Evolutionary conservation across 2,797 vertebrate genomes (phyloP).

Genomic region (Perodicticus potto): DNA sequence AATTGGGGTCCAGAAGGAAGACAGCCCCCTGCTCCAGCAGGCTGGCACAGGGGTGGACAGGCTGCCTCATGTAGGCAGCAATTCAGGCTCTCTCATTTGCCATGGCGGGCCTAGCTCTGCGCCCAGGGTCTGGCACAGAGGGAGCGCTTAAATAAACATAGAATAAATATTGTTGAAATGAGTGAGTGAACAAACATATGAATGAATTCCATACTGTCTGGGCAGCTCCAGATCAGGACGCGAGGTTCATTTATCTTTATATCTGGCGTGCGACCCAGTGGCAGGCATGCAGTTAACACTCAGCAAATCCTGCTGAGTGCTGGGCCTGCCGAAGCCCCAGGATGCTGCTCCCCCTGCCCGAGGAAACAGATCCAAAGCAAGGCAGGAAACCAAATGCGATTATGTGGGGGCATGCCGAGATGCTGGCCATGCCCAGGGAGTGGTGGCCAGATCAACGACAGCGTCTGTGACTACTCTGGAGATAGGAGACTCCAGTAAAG

Average conservation of each 20-base stretch:
- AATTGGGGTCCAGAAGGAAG: neutral
- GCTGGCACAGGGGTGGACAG: neutral
- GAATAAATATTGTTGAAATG: neutral
- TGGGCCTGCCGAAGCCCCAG: neutral
- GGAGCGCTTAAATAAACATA: neutral
- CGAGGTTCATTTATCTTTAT: neutral
- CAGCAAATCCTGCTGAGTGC: neutral
- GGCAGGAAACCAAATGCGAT: neutral
- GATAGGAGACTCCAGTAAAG: neutral
- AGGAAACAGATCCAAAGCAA: neutral
- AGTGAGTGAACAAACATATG: neutral
- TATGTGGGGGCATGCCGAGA: neutral
- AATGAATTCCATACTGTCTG: neutral
- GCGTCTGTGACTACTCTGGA: neutral
- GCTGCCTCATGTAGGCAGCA: neutral
- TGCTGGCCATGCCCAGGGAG: neutral
- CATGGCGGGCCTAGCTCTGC: accelerated
- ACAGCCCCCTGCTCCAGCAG: neutral
- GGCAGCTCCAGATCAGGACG: neutral
- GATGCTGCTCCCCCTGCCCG: accelerated
- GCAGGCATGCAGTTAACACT: neutral
- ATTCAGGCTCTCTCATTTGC: neutral
- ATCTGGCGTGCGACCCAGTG: neutral
- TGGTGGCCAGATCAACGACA: neutral
- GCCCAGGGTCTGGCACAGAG: neutral